phyloP scores from a whole-genome alignment of 30 jellyfish, hydroid and myxozoan species.

The Turritopsis rubra region DNA sequence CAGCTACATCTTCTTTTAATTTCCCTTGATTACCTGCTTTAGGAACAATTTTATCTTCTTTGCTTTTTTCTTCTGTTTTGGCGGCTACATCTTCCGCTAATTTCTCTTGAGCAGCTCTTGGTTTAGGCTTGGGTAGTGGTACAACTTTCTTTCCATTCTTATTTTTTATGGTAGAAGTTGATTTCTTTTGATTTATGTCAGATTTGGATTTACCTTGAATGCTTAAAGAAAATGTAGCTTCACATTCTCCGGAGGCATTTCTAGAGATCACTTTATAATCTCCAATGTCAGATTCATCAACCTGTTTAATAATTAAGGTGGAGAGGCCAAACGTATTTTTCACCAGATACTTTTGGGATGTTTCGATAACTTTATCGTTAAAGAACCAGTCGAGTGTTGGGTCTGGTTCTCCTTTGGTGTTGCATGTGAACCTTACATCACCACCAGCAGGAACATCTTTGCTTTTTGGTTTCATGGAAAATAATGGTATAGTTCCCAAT shows the following conservation, averaged over 20 bases:
- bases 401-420: constrained; percentile 40
- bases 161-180: neutral
- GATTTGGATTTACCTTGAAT: constrained; percentile 19
- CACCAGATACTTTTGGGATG: neutral
- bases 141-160: neutral
- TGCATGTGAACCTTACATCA: constrained; percentile 60
- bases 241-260: constrained; percentile 27
- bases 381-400: constrained; percentile 34
- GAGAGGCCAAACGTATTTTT: constrained; percentile 17
- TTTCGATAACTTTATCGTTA: neutral
- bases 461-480: constrained; percentile 69
- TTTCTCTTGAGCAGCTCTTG: neutral
- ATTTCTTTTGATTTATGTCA: neutral
- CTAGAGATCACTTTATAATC: constrained; percentile 28
- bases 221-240: constrained; percentile 22
- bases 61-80: neutral
- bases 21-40: too few species aligned
- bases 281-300: constrained; percentile 21
- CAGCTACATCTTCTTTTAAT: neutral
- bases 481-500: constrained; percentile 69
- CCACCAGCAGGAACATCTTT: constrained; percentile 55
- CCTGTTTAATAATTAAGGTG: constrained; percentile 18
- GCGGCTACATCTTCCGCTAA: neutral
- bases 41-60: neutral
- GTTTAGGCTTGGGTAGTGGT: constrained; percentile 1